Conservation (phyloP, 2,797 vertebrate genomes). For the Rhinogobio ventralis region DNA sequence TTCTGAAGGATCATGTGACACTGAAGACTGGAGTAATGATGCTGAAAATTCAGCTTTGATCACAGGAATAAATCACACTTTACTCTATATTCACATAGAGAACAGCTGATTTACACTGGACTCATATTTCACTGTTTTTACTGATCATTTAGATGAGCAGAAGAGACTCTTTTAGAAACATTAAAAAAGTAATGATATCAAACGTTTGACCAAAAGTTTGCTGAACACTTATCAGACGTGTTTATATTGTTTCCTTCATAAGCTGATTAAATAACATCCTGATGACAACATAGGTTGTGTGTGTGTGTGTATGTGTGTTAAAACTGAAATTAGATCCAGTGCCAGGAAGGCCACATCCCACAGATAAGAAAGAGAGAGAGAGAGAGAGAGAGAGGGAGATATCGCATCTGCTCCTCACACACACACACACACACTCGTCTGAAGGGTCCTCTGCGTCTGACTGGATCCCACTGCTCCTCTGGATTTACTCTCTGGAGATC, state of each 20-base stretch:
- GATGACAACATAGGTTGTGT: not conserved
- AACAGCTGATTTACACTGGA: rapidly evolving
- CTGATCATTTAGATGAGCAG: not conserved
- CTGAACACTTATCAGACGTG: not conserved
- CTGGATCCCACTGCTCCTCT: not conserved
- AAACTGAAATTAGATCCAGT: conserved; percentile 37
- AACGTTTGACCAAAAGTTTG: not conserved
- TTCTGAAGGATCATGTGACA: too few species aligned
- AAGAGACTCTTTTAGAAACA: not conserved
- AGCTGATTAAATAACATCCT: not conserved
- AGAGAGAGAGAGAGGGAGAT: conserved; percentile 35
- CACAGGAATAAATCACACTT: too few species aligned
- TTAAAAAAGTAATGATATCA: not conserved
- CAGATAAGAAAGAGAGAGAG: conserved; percentile 26
- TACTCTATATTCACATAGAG: not conserved
- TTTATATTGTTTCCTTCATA: not conserved
- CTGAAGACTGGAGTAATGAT: not conserved
- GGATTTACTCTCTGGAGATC: not conserved
- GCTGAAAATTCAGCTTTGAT: too few species aligned
- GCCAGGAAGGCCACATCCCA: conserved; percentile 49
- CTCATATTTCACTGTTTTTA: not conserved
- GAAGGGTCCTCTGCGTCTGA: not conserved
- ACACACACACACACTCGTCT: conserved; percentile 12
- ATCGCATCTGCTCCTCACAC: conserved; percentile 40
- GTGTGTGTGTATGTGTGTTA: conserved; percentile 5